Base-by-base conservation (phyloP, 2,113 vertebrate genomes). In the Acinonyx jubatus region DNA sequence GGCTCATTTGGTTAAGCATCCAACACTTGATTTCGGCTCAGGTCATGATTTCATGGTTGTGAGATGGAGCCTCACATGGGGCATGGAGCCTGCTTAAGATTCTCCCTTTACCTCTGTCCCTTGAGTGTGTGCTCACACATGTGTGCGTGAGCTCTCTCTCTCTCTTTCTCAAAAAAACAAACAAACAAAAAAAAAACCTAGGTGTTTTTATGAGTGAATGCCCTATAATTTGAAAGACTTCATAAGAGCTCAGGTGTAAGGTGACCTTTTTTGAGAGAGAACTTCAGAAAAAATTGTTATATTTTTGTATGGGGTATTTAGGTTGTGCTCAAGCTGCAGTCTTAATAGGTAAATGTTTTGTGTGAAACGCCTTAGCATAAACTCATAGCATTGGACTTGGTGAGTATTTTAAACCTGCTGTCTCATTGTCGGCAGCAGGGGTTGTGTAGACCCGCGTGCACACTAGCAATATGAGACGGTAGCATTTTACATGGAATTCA, bases 401-500 rank as follows among this genome's bases (percentile, higher is more conserved):
- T 69, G n/a, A 14, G 6, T n/a, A 6, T 33, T 73, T 74, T 71
- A 93, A 89, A 61, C 33, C 31, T 71, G 12, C 9, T 19, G 11
- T 84, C 6, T 48, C 2, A 6, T 63, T 79, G 48, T 4, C 12
- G 0, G 4, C 33, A 38, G 27, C 45, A 89, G 50, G 79, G 29
- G 1, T 52, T 89, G 16, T 92, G 11, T 27, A 45, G 31, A 29
- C 33, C 14, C 68, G 7, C 55, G 25, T 33, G 63, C 3, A 36
- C 2, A 48, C 25, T 48, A 61, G 38, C 36, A 68, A 14, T 21
- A 33, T 68, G 14, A 92, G 41, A 73, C 50, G 74, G 1, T 91
- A 87, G 31, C 36, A 66, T 94, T 96, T 97, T 63, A 91, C 50
- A n/a, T 83, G 86, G 36, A 96, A 61, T 88, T 5, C 23, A 76